These are phyloP conservation scores for Philaenus spumarius DNA, from an alignment of 1,140 invertebrate genomes.

Conservation along the genomic window DNA sequence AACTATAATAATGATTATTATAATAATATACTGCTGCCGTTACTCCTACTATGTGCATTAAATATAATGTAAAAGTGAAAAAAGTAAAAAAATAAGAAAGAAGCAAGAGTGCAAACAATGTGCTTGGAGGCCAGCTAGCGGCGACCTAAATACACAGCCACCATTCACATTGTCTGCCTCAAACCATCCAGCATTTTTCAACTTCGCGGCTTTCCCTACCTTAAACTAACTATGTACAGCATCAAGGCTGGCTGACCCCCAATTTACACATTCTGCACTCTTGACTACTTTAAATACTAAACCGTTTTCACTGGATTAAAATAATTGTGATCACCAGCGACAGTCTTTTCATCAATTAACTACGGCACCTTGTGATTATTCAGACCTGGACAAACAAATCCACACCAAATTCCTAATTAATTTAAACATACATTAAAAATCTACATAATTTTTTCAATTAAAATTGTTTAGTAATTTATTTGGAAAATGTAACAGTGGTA, in stretches of 20 bases:
- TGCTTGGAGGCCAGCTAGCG: conserved; percentile 34
- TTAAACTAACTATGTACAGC: conserved; percentile 14
- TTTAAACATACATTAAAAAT: too few species aligned
- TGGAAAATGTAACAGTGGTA: too few species aligned
- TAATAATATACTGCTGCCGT: conserved; percentile 5
- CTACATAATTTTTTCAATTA: too few species aligned
- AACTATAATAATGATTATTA: conserved; percentile 1
- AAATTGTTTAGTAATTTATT: too few species aligned
- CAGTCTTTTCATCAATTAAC: conserved; percentile 18
- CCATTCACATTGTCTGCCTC: conserved; percentile 33
- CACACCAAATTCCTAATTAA: conserved; percentile 28
- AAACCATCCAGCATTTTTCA: neutral
- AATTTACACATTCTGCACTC: conserved; percentile 39
- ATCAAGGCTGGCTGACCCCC: conserved; percentile 33
- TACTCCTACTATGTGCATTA: conserved; percentile 17
- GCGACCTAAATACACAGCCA: conserved; percentile 18
- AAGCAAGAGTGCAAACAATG: conserved; percentile 37
- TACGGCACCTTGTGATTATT: conserved; percentile 31
- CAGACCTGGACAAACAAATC: conserved; percentile 29
- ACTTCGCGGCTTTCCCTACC: conserved; percentile 15
- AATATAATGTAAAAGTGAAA: conserved; percentile 9
- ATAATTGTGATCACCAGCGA: conserved; percentile 18
- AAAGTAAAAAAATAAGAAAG: conserved; percentile 20
- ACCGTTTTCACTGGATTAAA: conserved; percentile 5
- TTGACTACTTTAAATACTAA: conserved; percentile 27